Evolutionary conservation across 2,888 invertebrate species (phyloP).

Genomic region (Rhyacophila evoluta): DNA sequence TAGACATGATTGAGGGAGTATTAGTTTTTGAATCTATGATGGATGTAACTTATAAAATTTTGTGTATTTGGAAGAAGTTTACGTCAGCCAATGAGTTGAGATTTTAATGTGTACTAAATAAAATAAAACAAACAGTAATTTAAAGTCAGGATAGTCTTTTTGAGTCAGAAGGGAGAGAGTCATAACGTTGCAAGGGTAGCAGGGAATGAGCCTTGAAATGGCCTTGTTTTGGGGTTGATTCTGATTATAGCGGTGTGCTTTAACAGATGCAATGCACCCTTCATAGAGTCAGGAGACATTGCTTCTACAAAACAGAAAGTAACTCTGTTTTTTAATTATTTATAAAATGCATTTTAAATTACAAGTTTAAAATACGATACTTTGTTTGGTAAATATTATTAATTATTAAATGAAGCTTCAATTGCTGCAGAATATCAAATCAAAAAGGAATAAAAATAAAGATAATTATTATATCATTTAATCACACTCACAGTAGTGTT

Average conservation of each 20-base stretch:
- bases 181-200: constrained; percentile 26
- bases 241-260: constrained; percentile 53
- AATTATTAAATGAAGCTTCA: no score
- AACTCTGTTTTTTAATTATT: neutral
- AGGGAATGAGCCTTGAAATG: constrained; percentile 55
- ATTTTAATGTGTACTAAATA: neutral
- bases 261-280: constrained; percentile 45
- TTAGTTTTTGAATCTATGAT: no score
- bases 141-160: neutral
- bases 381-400: no score
- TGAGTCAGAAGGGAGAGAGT: neutral
- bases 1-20: no score
- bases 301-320: neutral
- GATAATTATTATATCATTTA: no score
- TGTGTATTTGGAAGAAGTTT: neutral
- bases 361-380: no score
- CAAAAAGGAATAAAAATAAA: no score
- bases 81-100: neutral
- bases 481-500: no score
- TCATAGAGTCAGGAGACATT: neutral
- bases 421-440: no score
- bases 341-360: no score
- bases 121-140: neutral
- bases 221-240: constrained; percentile 55
- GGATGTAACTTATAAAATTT: neutral